Base-by-base conservation (phyloP, 2,797 vertebrate genomes). In the Pteropus rufus region DNA sequence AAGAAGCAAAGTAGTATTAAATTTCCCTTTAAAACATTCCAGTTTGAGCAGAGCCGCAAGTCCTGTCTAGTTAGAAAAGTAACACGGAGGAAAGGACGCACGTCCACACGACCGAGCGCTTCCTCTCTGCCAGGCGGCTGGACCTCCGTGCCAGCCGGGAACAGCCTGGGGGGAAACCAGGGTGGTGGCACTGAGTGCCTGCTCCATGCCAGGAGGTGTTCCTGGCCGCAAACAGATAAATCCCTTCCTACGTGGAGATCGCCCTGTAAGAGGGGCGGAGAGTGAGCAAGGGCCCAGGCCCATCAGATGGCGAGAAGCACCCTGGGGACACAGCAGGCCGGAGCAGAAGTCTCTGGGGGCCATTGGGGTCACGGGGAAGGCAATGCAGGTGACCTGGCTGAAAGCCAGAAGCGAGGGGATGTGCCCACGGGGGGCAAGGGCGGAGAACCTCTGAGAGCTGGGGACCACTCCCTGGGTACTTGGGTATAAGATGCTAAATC, bases 341-440 rank as follows among this genome's bases (percentile, higher is more conserved):
- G 65, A 34, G 52, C 2, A 2, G 56, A 19, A 15, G 46, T 31
- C 29, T 2, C 39, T 2, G 11, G 60, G 39, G 31, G 3, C 31
- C 31, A 2, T 6, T 1, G 2, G 54, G 49, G 26, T 60, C 9
- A 11, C 0, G 16, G 12, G 46, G 46, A 18, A 46, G 84, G 49
- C 7, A 10, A 15, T 6, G 14, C 39, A 0, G 0, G 15, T 0
- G 36, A 1, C 0, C 0, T 0, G 10, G 67, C 46, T 5, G 16
- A 52, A 52, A n/a, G 52, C n/a, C 41, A 34, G 18, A 16, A 8
- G 75, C 41, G 19, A 31, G n/a, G 56, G 36, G n/a, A 26, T 23
- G 14, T 24, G 46, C 21, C 16, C 0, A 2, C 1, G 1, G 76
- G 31, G 52, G 34, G 49, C n/a, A 2, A 5, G 49, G 5, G 21